phyloP scores from a whole-genome alignment of 2,888 invertebrate genomes.

The Drosophila antonietae region DNA sequence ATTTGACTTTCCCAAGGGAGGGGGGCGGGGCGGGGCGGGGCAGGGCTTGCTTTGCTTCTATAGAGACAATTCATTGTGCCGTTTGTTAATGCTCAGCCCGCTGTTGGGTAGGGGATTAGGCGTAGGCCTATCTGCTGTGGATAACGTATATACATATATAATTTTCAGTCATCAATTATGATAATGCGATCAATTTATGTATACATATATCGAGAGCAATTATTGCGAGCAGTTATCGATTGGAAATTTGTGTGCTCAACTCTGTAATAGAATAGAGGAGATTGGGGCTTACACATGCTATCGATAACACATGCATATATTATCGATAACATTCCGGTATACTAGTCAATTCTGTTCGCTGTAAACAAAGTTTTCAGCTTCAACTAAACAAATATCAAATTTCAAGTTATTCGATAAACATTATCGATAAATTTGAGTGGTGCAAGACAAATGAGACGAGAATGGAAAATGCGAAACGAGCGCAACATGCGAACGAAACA shows the following conservation, averaged over 20 bases:
- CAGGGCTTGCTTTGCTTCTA: constrained; percentile 2
- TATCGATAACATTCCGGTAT: neutral
- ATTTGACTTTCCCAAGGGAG: constrained; percentile 28
- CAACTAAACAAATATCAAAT: constrained; percentile 8
- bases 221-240: neutral
- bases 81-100: neutral
- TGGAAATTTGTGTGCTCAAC: neutral
- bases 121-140: constrained; percentile 13
- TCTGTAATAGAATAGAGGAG: neutral
- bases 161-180: constrained; percentile 14
- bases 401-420: neutral
- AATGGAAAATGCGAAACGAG: constrained; percentile 25
- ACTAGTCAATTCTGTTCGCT: neutral
- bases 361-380: neutral
- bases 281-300: neutral
- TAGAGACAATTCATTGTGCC: neutral
- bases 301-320: neutral
- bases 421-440: constrained; percentile 58
- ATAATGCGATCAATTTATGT: neutral
- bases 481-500: constrained; percentile 22
- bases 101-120: neutral
- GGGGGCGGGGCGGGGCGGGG: neutral
- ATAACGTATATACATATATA: constrained; percentile 19
- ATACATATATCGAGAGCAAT: neutral
- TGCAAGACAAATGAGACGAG: constrained; percentile 38